Conservation (phyloP, 2,888 invertebrate genomes). For the Heliconius ismenius region DNA sequence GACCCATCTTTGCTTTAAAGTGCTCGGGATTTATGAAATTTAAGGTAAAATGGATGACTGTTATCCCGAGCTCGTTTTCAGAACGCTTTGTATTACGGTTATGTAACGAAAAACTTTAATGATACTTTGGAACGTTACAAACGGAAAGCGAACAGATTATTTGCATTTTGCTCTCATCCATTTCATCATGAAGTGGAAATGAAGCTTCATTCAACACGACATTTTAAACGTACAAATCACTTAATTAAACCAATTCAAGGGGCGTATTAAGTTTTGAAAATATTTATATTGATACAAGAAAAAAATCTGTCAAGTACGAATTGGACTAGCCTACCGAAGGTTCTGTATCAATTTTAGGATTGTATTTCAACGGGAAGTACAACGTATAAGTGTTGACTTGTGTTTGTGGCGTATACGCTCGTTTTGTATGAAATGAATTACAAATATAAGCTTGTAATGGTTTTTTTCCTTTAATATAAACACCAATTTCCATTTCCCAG, state of each 20-base stretch:
- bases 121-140: constrained; percentile 23
- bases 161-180: constrained; percentile 33
- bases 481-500: too few relatives aligned
- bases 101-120: constrained; percentile 33
- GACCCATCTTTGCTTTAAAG: constrained; percentile 78
- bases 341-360: too few relatives aligned
- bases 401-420: too few relatives aligned
- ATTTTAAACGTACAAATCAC: constrained; percentile 22
- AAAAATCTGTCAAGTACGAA: not conserved
- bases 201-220: constrained; percentile 49
- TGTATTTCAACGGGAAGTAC: too few relatives aligned
- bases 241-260: constrained; percentile 5
- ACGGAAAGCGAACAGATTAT: constrained; percentile 30
- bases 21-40: constrained; percentile 68
- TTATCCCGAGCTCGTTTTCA: constrained; percentile 34
- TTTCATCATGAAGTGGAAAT: constrained; percentile 70
- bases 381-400: too few relatives aligned
- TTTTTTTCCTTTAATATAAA: too few relatives aligned
- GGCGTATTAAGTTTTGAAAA: constrained; percentile 15
- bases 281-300: constrained; percentile 3
- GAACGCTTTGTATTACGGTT: constrained; percentile 33
- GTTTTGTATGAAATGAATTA: too few relatives aligned
- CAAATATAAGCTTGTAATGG: too few relatives aligned
- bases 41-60: constrained; percentile 49
- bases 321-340: too few relatives aligned